Evolutionary conservation across 2,113 vertebrate species (phyloP).

Genomic region (Etheostoma cragini): DNA sequence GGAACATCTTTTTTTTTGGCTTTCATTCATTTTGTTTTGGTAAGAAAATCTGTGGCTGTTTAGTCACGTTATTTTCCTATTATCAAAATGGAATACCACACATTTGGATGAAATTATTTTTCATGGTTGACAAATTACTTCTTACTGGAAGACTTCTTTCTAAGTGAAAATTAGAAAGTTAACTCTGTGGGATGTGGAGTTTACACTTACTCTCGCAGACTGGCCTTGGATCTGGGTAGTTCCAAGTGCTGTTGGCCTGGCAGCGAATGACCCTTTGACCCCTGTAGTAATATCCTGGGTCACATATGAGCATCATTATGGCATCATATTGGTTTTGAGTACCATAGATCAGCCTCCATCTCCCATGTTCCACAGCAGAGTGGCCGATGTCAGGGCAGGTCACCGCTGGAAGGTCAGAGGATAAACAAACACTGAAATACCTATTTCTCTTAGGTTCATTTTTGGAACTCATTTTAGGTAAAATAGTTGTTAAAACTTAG

Average conservation of each 20-base stretch:
- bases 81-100: slow-evolving; percentile 22
- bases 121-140: slow-evolving; percentile 13
- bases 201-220: slow-evolving; percentile 92
- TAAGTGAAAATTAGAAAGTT: not conserved
- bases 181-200: not conserved
- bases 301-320: slow-evolving; percentile 96
- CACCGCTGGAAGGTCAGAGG: slow-evolving; percentile 83
- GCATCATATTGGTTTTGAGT: slow-evolving; percentile 93
- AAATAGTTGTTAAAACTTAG: not conserved
- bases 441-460: not conserved
- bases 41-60: not conserved
- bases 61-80: not conserved
- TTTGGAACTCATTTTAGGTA: not conserved
- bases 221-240: slow-evolving; percentile 89
- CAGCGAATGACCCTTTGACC: slow-evolving; percentile 94
- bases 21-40: slow-evolving; percentile 22
- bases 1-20: not conserved
- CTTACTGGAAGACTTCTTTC: not conserved
- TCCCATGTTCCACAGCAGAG: slow-evolving; percentile 91
- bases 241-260: slow-evolving; percentile 93
- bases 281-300: slow-evolving; percentile 96
- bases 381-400: slow-evolving; percentile 92
- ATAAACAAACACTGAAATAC: slow-evolving; percentile 2
- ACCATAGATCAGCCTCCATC: slow-evolving; percentile 95
- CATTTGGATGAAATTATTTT: slow-evolving; percentile 8